A percentile compares a stretch with the other conserved stretches of the same genome.
Conservation (phyloP, 2,113 vertebrate species). For the Grammomys dolichurus region DNA sequence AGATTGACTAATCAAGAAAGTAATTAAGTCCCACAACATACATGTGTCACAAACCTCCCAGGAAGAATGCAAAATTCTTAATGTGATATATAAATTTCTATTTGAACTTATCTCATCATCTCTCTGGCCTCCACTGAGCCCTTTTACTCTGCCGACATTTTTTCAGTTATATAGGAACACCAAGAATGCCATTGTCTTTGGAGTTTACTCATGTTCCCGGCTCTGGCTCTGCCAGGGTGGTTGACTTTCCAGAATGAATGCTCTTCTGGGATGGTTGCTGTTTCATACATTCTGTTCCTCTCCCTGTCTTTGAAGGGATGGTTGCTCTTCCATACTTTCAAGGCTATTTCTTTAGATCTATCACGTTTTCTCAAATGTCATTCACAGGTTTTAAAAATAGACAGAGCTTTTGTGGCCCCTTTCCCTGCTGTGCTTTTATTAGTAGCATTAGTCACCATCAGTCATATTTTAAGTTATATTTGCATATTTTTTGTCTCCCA, state of each 20-base stretch:
- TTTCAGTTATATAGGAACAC: background rate
- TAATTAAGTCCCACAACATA: background rate
- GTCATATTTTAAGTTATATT: background rate
- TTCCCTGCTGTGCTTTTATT: background rate
- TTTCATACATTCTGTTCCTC: background rate
- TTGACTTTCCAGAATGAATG: background rate
- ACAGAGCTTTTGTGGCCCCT: background rate
- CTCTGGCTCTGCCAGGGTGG: background rate
- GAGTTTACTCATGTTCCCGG: background rate
- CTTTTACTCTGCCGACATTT: background rate
- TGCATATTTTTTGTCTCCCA: background rate
- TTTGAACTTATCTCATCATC: fast-evolving
- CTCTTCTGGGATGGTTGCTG: no score
- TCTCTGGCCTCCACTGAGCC: background rate
- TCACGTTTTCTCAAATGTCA: background rate
- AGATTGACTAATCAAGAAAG: background rate
- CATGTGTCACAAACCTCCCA: background rate
- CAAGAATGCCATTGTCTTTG: background rate
- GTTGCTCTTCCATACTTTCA: background rate
- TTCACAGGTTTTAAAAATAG: background rate
- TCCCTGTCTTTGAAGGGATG: no score
- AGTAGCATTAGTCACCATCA: background rate
- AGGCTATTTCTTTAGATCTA: background rate
- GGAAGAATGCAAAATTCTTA: background rate
- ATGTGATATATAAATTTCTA: background rate